Evolutionary conservation across 2,113 vertebrate genomes (phyloP), one percentile per base, ranked within the genome.

Genomic region (Gymnarchus niloticus): DNA sequence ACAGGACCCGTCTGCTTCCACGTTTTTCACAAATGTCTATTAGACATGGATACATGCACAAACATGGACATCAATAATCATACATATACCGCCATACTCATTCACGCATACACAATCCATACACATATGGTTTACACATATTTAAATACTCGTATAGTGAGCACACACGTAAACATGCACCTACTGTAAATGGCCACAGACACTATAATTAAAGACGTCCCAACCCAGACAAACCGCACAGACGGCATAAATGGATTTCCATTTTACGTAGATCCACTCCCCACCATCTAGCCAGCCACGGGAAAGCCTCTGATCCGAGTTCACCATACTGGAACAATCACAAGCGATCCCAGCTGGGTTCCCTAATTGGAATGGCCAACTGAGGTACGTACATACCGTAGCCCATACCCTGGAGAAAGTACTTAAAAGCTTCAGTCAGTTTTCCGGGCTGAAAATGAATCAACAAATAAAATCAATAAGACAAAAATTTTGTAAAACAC

Each of bases 351-450:
- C 25, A 82, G n/a, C 33, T 21, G 73, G 33, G n/a, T n/a, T n/a
- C n/a, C n/a, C n/a, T n/a, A n/a, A n/a, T n/a, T 41, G 10, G 33
- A 28, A 10, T 0, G 10, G 3, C 9, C 33, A 2, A 14, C 25
- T 33, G 49, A 54, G 25, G 10, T n/a, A 0, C 86, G 56, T 85
- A 98, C 98, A 98, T 91, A 99, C 98, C 98, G 93, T 99, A 99
- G 92, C 98, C 98, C 98, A 99, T 99, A 83, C 98, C 98, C 93
- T 99, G 98, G 88, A 99, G 96, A 93, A 99, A 99, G 90, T 99
- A 99, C 92, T 99, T 99, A 93, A 99, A 99, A 87, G 98, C 98
- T 92, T 99, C 98, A 0, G 96, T 98, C 94, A 99, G 93, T 91
- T 99, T 99, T 84, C 96, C 97, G 0, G 98, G 98, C 98, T 99